These are phyloP conservation scores for Xerus inauris DNA, from an alignment of 2,113 vertebrate genomes.

Conservation along the genomic window DNA sequence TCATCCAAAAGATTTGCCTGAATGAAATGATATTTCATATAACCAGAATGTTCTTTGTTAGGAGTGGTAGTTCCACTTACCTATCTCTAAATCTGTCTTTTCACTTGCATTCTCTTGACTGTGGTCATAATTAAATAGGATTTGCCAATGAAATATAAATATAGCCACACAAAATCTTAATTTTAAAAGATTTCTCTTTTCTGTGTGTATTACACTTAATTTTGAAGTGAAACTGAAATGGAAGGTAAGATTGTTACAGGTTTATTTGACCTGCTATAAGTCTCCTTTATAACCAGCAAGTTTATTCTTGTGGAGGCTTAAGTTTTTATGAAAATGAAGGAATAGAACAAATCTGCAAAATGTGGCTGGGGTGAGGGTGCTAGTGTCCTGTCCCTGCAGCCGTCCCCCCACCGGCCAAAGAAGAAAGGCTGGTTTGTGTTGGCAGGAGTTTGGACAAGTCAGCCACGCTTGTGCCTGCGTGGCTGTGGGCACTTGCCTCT, in stretches of 20 bases:
- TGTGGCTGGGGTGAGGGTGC: too few species aligned
- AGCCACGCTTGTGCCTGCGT: not conserved
- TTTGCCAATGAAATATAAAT: not conserved
- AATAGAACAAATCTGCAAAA: not conserved
- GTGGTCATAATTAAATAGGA: not conserved
- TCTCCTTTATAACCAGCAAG: not conserved
- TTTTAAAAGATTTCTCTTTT: not conserved
- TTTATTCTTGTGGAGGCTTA: not conserved
- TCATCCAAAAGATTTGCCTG: not conserved
- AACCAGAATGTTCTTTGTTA: not conserved
- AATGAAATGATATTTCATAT: not conserved
- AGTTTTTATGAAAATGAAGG: not conserved
- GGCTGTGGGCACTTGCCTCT: not conserved
- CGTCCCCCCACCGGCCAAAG: fast-evolving
- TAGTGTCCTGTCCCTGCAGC: too few species aligned
- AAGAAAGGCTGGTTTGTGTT: not conserved
- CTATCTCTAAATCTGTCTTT: not conserved
- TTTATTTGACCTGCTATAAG: not conserved
- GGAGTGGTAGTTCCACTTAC: not conserved
- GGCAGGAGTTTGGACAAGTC: not conserved
- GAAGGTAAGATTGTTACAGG: not conserved
- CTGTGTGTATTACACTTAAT: not conserved
- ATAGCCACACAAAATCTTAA: not conserved
- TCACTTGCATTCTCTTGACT: not conserved
- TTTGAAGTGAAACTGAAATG: not conserved